phyloP scores from a whole-genome alignment of 2,797 vertebrate species.

The Megalops cyprinoides region DNA sequence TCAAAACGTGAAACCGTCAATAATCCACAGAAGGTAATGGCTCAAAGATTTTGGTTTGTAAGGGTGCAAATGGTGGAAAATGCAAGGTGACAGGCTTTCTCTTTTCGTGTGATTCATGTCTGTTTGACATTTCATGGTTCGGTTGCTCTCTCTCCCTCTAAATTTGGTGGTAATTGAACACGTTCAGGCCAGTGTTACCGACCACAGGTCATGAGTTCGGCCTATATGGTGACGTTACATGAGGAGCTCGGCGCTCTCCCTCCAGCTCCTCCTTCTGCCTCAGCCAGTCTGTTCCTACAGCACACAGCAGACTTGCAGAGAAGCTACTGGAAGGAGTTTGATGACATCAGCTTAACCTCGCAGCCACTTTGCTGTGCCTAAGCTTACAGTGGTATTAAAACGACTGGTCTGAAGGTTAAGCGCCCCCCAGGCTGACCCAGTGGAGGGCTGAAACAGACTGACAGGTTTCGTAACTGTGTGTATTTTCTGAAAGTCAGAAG shows the following conservation, averaged over 20 bases:
- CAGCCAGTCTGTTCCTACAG: neutral
- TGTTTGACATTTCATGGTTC: neutral
- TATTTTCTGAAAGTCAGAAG: neutral
- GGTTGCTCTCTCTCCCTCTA: neutral
- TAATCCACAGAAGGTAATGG: no score
- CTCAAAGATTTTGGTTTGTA: no score
- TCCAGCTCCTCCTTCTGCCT: neutral
- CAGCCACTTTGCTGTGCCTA: neutral
- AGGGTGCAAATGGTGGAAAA: no score
- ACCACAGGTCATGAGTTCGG: slow-evolving; percentile 22
- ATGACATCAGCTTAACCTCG: neutral
- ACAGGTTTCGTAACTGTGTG: neutral
- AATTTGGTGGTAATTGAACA: slow-evolving; percentile 20
- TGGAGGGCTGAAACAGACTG: neutral
- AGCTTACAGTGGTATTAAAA: neutral
- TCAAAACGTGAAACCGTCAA: no score
- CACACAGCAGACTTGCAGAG: neutral
- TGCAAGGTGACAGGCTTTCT: neutral
- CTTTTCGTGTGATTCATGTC: neutral
- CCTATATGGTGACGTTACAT: neutral
- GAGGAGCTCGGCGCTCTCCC: neutral
- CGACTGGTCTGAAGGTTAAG: slow-evolving; percentile 5
- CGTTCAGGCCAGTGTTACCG: slow-evolving; percentile 7
- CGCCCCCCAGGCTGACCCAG: neutral
- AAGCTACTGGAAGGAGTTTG: neutral